Base-by-base conservation (phyloP, 30 jellyfish, hydroid and myxozoan species). In the Hydra vulgaris region DNA sequence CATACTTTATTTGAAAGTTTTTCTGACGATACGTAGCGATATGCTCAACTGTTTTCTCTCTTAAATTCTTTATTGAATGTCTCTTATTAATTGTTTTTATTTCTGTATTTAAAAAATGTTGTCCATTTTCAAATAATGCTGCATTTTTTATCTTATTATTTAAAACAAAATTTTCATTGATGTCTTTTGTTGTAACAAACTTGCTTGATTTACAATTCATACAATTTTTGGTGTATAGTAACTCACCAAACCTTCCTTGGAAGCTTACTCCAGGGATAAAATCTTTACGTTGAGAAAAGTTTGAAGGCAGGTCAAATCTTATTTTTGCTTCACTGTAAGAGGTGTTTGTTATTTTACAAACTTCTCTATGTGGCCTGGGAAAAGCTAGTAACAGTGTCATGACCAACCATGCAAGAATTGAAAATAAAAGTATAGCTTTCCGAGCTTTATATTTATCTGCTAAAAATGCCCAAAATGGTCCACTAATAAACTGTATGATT, bases 401-500 rank as follows among this genome's bases (percentile, higher is more conserved):
- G 0, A 95, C 95, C 53, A 95, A 88, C 99, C 99, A 95, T 8
- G 97, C 95, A 21, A 95, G 27, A 19, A 95, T 89, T 18, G 99
- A 95, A 66, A 95, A 88, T 78, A 88, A 78, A 55, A 95, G 74
- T 18, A 95, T 89, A 0, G 87, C 84, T 79, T 89, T 88, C 76
- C 97, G 78, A 22, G 94, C 94, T 25, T 78, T 76, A 86, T 88
- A 95, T 20, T 81, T 81, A 72, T 95, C 99, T 20, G 99, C 97
- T 23, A 95, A 56, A 55, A 88, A 23, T 7, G 99, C 94, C 99
- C 99, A 95, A 25, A 95, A 76, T 23, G 99, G 99, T 18, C 99
- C 96, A 78, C 99, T 89, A 54, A 87, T 87, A 85, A 94, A 95
- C 71, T 95, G 99, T 52, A 95, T 83, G 20, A 95, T 84, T 0